A percentile compares a stretch with the other conserved stretches of the same genome.
phyloP scores from a whole-genome alignment of 1,140 invertebrate species.

The Centruroides vittatus region DNA sequence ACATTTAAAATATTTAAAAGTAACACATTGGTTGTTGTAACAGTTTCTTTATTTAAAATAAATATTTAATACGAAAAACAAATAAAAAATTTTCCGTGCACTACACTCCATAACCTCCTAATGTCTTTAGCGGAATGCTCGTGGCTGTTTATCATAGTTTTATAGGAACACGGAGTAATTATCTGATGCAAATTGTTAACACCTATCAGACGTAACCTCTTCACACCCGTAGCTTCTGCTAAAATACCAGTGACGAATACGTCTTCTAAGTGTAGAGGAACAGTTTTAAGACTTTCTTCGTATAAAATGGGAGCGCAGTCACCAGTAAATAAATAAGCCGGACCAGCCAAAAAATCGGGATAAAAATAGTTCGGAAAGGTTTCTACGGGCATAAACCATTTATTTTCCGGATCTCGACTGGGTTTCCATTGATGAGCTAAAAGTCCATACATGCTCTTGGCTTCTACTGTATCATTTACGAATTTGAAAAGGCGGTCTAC shows the following conservation, averaged over 20 bases:
- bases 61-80: too few species aligned
- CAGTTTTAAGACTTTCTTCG: constrained; percentile 44
- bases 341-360: constrained; percentile 23
- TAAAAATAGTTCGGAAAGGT: constrained; percentile 15
- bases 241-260: constrained; percentile 61
- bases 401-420: constrained; percentile 51
- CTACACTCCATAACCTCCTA: constrained; percentile 4
- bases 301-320: constrained; percentile 52
- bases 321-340: constrained; percentile 23
- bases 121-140: constrained; percentile 12
- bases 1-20: too few species aligned
- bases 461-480: constrained; percentile 4
- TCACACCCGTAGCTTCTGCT: constrained; percentile 15
- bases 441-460: constrained; percentile 43
- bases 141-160: constrained; percentile 11
- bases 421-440: constrained; percentile 71
- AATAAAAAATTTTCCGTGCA: too few species aligned
- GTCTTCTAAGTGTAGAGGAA: constrained; percentile 65
- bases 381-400: constrained; percentile 28
- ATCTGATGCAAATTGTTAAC: constrained; percentile 16
- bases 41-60: too few species aligned
- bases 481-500: constrained; percentile 27
- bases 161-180: constrained; percentile 11
- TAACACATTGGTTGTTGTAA: too few species aligned
- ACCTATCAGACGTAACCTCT: constrained; percentile 16